Evolutionary conservation across 2,113 vertebrate species (phyloP).

Genomic region (Sterna hirundo): DNA sequence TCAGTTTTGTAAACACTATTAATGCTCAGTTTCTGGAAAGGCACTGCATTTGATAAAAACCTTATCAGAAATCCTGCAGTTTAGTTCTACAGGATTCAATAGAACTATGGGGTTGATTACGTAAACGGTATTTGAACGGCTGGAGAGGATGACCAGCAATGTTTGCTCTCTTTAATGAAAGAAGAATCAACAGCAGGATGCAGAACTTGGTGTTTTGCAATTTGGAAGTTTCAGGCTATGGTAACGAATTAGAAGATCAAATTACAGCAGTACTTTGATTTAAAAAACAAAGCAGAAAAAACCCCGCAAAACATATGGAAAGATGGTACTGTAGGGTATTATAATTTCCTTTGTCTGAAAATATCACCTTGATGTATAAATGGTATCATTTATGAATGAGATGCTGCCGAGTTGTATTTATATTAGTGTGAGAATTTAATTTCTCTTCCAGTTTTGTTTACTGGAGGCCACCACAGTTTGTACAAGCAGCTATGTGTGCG

Average conservation of each 20-base stretch:
- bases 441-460: slow-evolving; percentile 29
- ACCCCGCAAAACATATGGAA: not conserved
- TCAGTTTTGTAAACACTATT: not conserved
- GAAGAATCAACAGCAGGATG: not conserved
- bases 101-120: not conserved
- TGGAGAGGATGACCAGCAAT: not conserved
- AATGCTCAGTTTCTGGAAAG: not conserved
- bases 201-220: not conserved
- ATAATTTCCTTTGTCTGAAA: not conserved
- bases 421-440: not conserved
- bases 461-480: not conserved
- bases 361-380: not conserved
- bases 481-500: not conserved
- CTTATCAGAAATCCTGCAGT: not conserved
- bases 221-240: not conserved
- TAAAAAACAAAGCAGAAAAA: not conserved
- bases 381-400: not conserved
- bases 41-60: not conserved
- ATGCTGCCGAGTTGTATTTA: not conserved
- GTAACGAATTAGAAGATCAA: not conserved
- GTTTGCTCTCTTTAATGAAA: not conserved
- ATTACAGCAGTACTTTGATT: not conserved
- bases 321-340: not conserved
- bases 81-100: not conserved
- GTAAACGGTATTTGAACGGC: not conserved